A percentile compares a stretch with the other conserved stretches of the same genome.
phyloP scores from a whole-genome alignment of 2,113 vertebrate genomes.

The Megatriorchis doriae region DNA sequence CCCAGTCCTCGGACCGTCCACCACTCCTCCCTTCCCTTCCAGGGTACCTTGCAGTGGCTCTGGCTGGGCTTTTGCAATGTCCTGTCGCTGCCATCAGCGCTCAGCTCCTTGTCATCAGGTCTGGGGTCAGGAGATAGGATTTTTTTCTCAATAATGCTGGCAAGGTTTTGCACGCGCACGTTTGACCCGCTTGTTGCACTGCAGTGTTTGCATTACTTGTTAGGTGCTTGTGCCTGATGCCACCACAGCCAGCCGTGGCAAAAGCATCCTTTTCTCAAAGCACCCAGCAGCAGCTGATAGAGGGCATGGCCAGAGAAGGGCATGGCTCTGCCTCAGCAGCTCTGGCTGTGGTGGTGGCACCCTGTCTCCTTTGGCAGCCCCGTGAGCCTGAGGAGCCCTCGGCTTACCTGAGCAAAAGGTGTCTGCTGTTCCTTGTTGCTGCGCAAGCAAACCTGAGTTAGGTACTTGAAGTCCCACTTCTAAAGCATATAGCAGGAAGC shows the following conservation, averaged over 20 bases:
- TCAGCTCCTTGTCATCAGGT: background rate
- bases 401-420: background rate
- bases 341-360: background rate
- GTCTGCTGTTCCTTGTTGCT: background rate
- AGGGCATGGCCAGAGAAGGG: accelerated
- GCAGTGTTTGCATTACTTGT: background rate
- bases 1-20: background rate
- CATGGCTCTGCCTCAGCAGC: background rate
- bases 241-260: accelerated
- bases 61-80: background rate
- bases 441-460: accelerated
- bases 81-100: background rate
- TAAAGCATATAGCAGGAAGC: background rate
- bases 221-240: background rate
- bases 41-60: background rate
- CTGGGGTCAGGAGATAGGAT: background rate
- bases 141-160: background rate
- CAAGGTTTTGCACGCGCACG: accelerated
- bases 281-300: accelerated
- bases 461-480: background rate
- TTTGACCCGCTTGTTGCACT: background rate
- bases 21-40: background rate
- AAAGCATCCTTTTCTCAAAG: background rate
- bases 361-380: background rate
- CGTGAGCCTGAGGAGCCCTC: accelerated